Evolutionary conservation across 2,888 invertebrate genomes (phyloP).

Genomic region (Tryphoninae sp.): DNA sequence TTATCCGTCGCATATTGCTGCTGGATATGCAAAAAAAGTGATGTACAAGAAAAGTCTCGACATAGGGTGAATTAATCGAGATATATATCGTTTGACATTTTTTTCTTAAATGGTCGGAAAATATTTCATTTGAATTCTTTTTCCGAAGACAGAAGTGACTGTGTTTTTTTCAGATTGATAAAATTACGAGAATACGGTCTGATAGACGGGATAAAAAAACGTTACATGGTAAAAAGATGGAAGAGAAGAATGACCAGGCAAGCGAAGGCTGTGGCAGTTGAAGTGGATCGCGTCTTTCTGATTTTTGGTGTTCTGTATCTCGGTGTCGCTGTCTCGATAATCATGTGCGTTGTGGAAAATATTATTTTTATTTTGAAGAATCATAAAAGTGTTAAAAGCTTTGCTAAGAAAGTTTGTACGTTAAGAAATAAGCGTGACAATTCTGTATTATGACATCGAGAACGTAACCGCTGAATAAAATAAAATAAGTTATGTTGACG

Average conservation of each 20-base stretch:
- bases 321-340: conserved; percentile 53
- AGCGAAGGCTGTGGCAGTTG: conserved; percentile 38
- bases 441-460: background rate
- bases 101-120: background rate
- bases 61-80: conserved; percentile 30
- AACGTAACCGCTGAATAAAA: background rate
- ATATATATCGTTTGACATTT: background rate
- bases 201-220: conserved; percentile 23
- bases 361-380: conserved; percentile 24
- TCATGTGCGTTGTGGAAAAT: conserved; percentile 56
- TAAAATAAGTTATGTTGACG: background rate
- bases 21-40: conserved; percentile 5
- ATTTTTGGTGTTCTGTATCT: conserved; percentile 55
- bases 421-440: background rate
- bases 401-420: background rate
- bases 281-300: conserved; percentile 59
- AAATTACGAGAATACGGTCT: conserved; percentile 50
- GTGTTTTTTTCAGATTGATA: conserved; percentile 38
- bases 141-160: background rate
- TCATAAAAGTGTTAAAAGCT: background rate
- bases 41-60: conserved; percentile 27
- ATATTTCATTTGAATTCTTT: background rate
- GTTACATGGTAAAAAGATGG: conserved; percentile 22
- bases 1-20: background rate
- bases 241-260: background rate